Conservation (phyloP, 2,113 vertebrate species). For the Aptenodytes forsteri region DNA sequence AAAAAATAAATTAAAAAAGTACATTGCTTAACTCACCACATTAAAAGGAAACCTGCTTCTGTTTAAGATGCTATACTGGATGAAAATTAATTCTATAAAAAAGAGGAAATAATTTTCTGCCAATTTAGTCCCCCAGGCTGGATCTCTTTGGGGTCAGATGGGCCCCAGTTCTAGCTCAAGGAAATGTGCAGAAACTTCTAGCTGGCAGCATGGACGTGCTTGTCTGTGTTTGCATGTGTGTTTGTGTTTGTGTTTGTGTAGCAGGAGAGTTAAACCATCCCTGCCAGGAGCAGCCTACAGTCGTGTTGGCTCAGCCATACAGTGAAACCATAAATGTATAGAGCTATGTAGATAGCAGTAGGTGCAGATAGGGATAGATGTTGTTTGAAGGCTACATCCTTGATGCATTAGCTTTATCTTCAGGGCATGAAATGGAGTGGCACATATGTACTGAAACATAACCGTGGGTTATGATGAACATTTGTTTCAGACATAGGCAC, state of each 20-base stretch:
- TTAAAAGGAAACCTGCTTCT: background rate
- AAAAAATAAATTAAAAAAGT: background rate
- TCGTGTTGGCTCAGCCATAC: background rate
- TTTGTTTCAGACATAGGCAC: conserved; percentile 85
- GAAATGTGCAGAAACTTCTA: background rate
- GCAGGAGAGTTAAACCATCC: background rate
- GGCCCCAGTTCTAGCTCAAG: background rate
- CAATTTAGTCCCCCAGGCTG: background rate
- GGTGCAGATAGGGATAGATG: background rate
- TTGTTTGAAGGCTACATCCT: background rate
- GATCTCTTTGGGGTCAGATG: background rate
- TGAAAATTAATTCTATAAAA: background rate
- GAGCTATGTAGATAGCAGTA: background rate
- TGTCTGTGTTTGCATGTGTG: background rate
- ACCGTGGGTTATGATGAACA: background rate
- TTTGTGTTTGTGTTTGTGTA: background rate
- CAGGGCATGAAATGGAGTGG: background rate
- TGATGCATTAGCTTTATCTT: background rate
- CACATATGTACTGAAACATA: background rate
- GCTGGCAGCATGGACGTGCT: background rate
- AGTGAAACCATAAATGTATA: background rate
- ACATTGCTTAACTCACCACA: accelerated
- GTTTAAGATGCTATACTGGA: background rate
- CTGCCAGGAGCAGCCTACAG: background rate
- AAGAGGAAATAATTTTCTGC: background rate